These are phyloP conservation scores for Ibycter americanus DNA, from an alignment of 2,797 vertebrate species.

Conservation along the genomic window DNA sequence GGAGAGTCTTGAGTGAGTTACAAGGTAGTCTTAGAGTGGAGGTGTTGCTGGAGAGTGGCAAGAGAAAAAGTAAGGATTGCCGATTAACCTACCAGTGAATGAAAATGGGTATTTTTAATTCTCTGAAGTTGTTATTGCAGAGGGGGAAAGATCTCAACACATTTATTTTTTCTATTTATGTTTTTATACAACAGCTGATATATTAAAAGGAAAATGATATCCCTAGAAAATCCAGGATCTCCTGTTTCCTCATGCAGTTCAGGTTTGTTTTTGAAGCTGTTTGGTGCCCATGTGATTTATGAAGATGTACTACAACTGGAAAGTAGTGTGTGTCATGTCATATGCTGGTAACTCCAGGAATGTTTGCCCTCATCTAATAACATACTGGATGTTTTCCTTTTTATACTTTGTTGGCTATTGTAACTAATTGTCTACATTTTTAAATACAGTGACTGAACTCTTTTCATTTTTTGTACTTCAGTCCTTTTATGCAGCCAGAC, in stretches of 20 bases:
- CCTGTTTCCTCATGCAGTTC: not conserved
- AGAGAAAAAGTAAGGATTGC: not conserved
- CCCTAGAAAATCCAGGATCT: not conserved
- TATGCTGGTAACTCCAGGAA: not conserved
- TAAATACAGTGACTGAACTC: not conserved
- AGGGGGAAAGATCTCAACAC: not conserved
- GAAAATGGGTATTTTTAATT: not conserved
- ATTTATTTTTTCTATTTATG: rapidly evolving
- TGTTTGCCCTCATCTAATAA: not conserved
- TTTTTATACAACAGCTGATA: not conserved
- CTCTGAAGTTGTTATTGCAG: not conserved
- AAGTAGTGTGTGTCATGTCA: not conserved
- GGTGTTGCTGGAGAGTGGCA: not conserved
- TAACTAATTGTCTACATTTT: not conserved
- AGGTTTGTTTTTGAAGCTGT: not conserved
- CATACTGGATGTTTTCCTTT: not conserved
- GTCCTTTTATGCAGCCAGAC: not conserved
- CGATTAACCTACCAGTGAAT: not conserved
- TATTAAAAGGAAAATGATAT: not conserved
- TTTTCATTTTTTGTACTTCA: not conserved
- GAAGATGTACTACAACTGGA: not conserved
- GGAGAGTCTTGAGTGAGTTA: not conserved
- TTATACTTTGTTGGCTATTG: not conserved
- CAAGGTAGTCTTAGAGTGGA: not conserved
- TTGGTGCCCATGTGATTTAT: not conserved